These are phyloP conservation scores for Virgularia gustaviana DNA, from an alignment of 92 coral and sea anemone species.

Conservation along the genomic window DNA sequence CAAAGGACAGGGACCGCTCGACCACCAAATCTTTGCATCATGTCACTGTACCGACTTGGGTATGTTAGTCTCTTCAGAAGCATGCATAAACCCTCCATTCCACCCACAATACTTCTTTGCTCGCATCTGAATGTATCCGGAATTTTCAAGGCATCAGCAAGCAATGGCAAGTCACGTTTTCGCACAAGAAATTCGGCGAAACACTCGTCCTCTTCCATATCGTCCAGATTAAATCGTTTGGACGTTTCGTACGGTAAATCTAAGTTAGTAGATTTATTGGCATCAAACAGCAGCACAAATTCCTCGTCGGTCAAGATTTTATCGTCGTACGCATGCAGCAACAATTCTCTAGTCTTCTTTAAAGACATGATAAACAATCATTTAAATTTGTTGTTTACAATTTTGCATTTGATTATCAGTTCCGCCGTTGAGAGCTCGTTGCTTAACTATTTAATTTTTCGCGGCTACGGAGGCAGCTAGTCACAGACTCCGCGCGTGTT, in stretches of 20 bases:
- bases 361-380: slow-evolving; percentile 36
- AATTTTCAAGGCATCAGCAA: slow-evolving; percentile 50
- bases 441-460: slow-evolving; percentile 43
- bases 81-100: slow-evolving; percentile 58
- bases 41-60: slow-evolving; percentile 54
- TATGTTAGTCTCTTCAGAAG: slow-evolving; percentile 56
- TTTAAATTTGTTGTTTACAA: background rate
- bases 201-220: slow-evolving; percentile 61
- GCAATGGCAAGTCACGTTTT: slow-evolving; percentile 47
- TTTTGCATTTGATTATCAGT: no score
- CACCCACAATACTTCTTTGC: slow-evolving; percentile 54
- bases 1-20: slow-evolving; percentile 60
- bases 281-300: slow-evolving; percentile 45
- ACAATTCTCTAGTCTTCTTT: slow-evolving; percentile 49
- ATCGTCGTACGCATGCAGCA: slow-evolving; percentile 48
- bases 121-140: slow-evolving; percentile 40
- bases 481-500: slow-evolving; percentile 41
- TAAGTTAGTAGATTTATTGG: slow-evolving; percentile 48
- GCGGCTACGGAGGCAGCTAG: slow-evolving; percentile 51
- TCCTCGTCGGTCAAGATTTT: slow-evolving; percentile 53
- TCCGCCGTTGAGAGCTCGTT: slow-evolving; percentile 27
- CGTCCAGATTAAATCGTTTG: slow-evolving; percentile 47
- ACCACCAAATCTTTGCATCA: slow-evolving; percentile 53
- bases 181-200: slow-evolving; percentile 53
- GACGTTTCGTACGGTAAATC: slow-evolving; percentile 60